phyloP scores from a whole-genome alignment of 2,888 invertebrate genomes.

The Nebria salina region DNA sequence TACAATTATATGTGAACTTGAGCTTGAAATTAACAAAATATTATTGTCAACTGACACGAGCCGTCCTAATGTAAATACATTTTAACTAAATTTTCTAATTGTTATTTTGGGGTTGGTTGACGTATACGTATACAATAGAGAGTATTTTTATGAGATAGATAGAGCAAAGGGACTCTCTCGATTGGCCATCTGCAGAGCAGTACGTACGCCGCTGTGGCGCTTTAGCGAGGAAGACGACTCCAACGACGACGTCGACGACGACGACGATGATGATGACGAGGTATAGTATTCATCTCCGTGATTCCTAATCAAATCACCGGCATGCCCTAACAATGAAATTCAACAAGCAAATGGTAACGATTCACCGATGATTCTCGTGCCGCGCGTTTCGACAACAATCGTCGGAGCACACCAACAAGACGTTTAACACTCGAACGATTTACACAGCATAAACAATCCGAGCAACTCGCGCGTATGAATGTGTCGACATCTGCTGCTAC shows the following conservation, averaged over 20 bases:
- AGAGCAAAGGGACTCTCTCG: too few relatives aligned
- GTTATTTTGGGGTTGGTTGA: background rate
- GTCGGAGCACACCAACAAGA: slow-evolving; percentile 24
- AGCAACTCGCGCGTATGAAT: slow-evolving; percentile 43
- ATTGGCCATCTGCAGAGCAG: too few relatives aligned
- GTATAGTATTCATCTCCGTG: background rate
- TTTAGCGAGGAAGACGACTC: too few relatives aligned
- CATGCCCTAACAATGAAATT: slow-evolving; percentile 12
- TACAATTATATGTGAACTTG: slow-evolving; percentile 44
- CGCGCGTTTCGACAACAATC: slow-evolving; percentile 36
- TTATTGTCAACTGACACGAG: slow-evolving; percentile 15
- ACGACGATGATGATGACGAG: background rate
- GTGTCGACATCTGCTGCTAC: slow-evolving; percentile 37
- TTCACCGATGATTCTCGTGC: slow-evolving; percentile 13
- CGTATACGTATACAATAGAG: too few relatives aligned
- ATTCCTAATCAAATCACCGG: slow-evolving; percentile 23
- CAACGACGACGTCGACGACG: too few relatives aligned
- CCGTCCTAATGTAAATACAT: background rate
- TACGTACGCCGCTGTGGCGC: too few relatives aligned
- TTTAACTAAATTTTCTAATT: background rate
- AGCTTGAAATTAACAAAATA: slow-evolving; percentile 46
- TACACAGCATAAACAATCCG: slow-evolving; percentile 46
- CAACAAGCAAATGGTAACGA: slow-evolving; percentile 24
- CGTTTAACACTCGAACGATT: slow-evolving; percentile 46
- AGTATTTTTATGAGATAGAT: too few relatives aligned